Base-by-base conservation (phyloP, 35 echinoderm and acorn worm genomes). In the Heliocidaris tuberculata region DNA sequence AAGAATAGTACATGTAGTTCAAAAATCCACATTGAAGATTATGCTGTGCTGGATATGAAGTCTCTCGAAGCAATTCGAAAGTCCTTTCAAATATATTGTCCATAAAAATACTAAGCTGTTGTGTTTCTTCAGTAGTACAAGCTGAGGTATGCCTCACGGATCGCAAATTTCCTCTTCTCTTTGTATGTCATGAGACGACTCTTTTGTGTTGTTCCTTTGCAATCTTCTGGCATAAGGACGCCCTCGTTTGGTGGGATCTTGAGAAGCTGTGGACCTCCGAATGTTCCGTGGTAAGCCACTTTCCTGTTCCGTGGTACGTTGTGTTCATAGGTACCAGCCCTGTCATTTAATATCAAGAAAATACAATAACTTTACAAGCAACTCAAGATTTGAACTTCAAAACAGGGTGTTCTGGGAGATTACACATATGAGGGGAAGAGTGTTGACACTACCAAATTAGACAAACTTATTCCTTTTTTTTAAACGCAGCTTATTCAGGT, bases 321-420 rank as follows among this genome's bases (percentile, higher is more conserved):
- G 86, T 99, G 98, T 96, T 99, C 98, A 56, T 99, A 99, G 7
- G 97, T 99, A 50, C 98, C 98, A 92, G 98, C 95, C 21, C 98
- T 99, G 98, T 29, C 50, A 61, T 48, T n/a, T 19, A 27, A 94
- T 13, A 11, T 13, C 2, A 15, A 56, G 2, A 56, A 56, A 56
- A 10, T 56, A 0, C 11, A 56, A 9, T 11, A 0, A 56, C 7
- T 56, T 56, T 15, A 56, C 8, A 9, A 12, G 10, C 52, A 56
- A 56, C 15, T 56, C 10, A 56, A 56, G 15, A 15, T 56, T 56
- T 56, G 52, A 56, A 9, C 1, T 2, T 56, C 10, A 13, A 0
- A 56, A 10, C 2, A 15, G 11, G 8, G 15, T 56, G 52, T 13
- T 10, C 10, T 10, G 52, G 52, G 52, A 13, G 11, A 13, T 56